Base-by-base conservation (phyloP, 2,113 vertebrate species). In the Xenopus borealis region DNA sequence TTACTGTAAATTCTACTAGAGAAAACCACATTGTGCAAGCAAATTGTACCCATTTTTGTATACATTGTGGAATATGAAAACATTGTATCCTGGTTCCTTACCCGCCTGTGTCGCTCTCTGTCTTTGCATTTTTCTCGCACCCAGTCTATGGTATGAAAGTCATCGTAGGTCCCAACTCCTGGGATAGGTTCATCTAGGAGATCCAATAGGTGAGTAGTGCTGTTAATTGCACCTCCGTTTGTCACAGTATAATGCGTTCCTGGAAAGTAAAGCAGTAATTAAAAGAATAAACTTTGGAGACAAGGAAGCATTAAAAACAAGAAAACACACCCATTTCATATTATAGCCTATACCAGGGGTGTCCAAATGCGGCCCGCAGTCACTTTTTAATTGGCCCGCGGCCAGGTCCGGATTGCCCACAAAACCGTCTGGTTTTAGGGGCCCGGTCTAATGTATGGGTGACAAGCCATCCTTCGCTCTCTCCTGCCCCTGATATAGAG, bases 111-210 rank as follows among this genome's bases (percentile, higher is more conserved):
- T 52, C 97, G 89, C 84, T 99, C 97, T 55, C 96, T 89, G 85
- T 98, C 97, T 84, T 98, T 98, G 89, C 96, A 99, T 75, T 98
- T 98, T 83, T 99, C 97, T 16, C 97, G 88, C 72, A 99, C 96
- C 97, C 97, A 99, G 74, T 99, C 97, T 68, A 99, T 99, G 80
- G 97, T 99, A 85, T 99, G 97, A 89, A 99, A 99, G 86, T 99
- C 97, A 81, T 99, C 97, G 0, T 99, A 99, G 11, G 97, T 99
- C 71, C 97, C 97, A 78, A 98, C 97, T 10, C 97, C 97, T 0
- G 97, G 97, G 82, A 99, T 98, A 18, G 97, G 96, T 81, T 99
- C 97, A 83, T 99, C 97, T 79, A 99, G 86, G 82, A 98, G 93
- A 82, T 99, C 97, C 89, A 99, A 79, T 78, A 99, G 86, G 84